A percentile compares a stretch with the other conserved stretches of the same genome.
Conservation (phyloP, 2,888 invertebrate species). For the Agriopis marginaria region DNA sequence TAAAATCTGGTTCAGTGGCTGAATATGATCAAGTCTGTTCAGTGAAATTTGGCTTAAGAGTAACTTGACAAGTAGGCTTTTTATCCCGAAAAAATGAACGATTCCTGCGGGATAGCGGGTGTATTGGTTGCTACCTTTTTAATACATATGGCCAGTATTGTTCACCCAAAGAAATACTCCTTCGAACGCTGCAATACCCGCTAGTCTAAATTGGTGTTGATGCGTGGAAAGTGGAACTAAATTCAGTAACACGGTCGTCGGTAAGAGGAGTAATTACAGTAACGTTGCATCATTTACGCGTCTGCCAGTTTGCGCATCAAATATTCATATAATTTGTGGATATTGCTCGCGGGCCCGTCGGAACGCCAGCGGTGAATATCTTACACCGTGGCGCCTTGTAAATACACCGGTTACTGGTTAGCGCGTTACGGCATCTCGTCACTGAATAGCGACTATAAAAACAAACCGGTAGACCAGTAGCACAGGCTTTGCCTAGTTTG, state of each 20-base stretch:
- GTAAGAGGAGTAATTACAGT: conserved; percentile 17
- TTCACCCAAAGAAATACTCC: not conserved
- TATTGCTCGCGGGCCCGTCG: conserved; percentile 53
- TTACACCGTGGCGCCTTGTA: conserved; percentile 43
- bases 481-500: too few relatives aligned
- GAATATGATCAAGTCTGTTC: too few relatives aligned
- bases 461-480: too few relatives aligned
- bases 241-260: conserved; percentile 8
- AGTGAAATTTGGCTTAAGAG: too few relatives aligned
- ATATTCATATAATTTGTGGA: conserved; percentile 59
- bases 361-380: conserved; percentile 58
- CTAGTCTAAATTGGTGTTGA: not conserved
- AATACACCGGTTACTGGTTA: not conserved
- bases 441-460: not conserved
- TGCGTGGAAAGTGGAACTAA: not conserved
- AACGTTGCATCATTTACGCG: conserved; percentile 45
- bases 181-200: not conserved
- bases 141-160: too few relatives aligned
- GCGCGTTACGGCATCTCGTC: not conserved
- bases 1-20: too few relatives aligned
- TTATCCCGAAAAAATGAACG: too few relatives aligned
- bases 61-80: too few relatives aligned
- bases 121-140: too few relatives aligned
- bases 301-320: conserved; percentile 48
- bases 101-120: too few relatives aligned